Evolutionary conservation across 2,888 invertebrate species (phyloP), one percentile per base, ranked within the genome.

Genomic region (Phaedon cochleariae): DNA sequence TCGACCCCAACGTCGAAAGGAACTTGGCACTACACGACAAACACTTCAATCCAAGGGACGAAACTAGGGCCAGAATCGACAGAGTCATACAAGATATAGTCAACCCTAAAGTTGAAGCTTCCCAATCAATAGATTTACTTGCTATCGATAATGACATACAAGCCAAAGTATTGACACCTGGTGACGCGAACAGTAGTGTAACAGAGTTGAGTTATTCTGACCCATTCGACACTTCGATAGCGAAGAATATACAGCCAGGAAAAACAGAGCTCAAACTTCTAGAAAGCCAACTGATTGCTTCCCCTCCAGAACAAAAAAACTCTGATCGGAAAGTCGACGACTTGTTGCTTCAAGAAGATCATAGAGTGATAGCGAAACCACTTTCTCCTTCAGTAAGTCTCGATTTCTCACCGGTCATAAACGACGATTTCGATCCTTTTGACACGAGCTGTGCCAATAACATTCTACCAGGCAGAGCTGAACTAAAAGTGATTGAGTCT

Each of bases 171-270:
- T 79, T 93, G 51, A 92, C 92, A 0, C 88, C 89, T 0, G 85
- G 85, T 3, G 84, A 87, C 59, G 84, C 89, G 18, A n/a, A 31
- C 2, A 20, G 58, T 5, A 46, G 49, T 54, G 66, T 69, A 7
- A 84, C 85, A 64, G 73, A 74, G 17, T 85, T 85, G 21, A 80
- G 81, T 2, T 86, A 90, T 73, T 81, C 84, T 7, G 95, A 95
- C 85, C 95, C 95, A 0, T 96, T 96, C 80, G 96, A 96, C 79
- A 96, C 96, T 0, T 93, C 95, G 3, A 92, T 93, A 74, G 93
- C 93, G 0, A 86, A 85, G 63, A 90, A 92, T 77, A 89, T 93
- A 60, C 85, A 88, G 57, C 94, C 93, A 0, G 92, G 94, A 2
- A 91, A 89, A 82, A 90, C 93, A 1, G 94, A 94, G 81, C 84